Evolutionary conservation across 2,113 vertebrate species (phyloP), one percentile per base, ranked within the genome.

Genomic region (Scalopus aquaticus): DNA sequence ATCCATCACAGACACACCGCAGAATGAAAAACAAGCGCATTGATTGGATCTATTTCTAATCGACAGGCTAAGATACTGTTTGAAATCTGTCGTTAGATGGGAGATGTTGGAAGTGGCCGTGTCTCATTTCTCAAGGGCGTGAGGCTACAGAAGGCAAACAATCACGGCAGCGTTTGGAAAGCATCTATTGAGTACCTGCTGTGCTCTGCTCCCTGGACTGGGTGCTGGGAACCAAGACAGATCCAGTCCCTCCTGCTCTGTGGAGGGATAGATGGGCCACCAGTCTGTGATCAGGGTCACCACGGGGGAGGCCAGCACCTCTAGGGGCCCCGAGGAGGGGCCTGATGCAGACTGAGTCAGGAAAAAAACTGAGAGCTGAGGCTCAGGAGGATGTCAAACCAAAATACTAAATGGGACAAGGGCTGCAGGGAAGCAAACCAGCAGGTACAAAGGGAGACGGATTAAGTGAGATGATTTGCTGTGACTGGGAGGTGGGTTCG

Each of bases 391-490:
- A 65, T 37, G 60, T 56, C 37, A 56, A 15, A 26, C 3, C 56
- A 62, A 77, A 74, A 72, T 4, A 80, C 15, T 2, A 44, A 42
- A 10, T 0, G 46, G 82, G 60, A 37, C 64, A n/a, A 49, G 60
- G 15, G 1, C 26, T 76, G 13, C 15, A 54, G 60, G 58, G 39
- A 85, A 22, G 69, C 0, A 0, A 0, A 1, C 37, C 0, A 0
- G 39, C 58, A 16, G 0, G 69, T 64, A 67, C 19, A 3, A 46
- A 56, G 60, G 58, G 39, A n/a, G 12, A 86, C 22, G 64, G 64
- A 30, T 39, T 46, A 67, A 24, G 32, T 0, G 32, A 26, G 51
- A 56, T n/a, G 6, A 49, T 19, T 12, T 16, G n/a, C 8, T 67
- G 22, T 5, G 80, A 2, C 37, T 46, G 73, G 5, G 42, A 15